A percentile compares a stretch with the other conserved stretches of the same genome.
Evolutionary conservation across 2,888 invertebrate species (phyloP).

Genomic region (Lasius platythorax): DNA sequence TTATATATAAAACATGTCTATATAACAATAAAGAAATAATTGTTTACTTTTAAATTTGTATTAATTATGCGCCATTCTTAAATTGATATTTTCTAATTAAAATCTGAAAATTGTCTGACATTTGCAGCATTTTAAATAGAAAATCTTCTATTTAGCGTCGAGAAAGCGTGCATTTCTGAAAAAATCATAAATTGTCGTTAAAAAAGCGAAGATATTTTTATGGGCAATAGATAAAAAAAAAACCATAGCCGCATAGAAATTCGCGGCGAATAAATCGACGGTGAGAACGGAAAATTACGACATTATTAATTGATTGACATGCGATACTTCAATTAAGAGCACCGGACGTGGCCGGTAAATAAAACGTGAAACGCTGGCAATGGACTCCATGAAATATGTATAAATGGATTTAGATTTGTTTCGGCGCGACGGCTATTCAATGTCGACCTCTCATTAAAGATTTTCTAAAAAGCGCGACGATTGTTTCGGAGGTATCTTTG

Average conservation of each 20-base stretch:
- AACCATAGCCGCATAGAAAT: not conserved
- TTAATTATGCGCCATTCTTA: not conserved
- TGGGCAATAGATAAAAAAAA: not conserved
- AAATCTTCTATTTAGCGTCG: too few species aligned
- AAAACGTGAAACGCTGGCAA: conserved; percentile 19
- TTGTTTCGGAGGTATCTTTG: not conserved
- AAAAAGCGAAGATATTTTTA: conserved; percentile 9
- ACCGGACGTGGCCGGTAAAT: conserved; percentile 18
- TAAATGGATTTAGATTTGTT: conserved; percentile 29
- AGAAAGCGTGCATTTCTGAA: not conserved
- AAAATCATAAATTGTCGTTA: not conserved
- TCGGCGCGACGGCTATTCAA: conserved; percentile 10
- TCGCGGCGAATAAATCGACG: conserved; percentile 7
- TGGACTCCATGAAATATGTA: conserved; percentile 26
- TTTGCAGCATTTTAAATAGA: not conserved
- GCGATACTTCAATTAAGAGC: conserved; percentile 47
- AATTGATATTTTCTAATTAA: not conserved
- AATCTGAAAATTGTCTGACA: not conserved
- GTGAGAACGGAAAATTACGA: conserved; percentile 39
- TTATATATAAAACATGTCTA: not conserved
- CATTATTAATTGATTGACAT: conserved; percentile 49
- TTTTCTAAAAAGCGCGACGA: not conserved
- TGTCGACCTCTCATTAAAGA: not conserved
- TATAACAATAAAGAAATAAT: not conserved
- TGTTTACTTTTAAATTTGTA: not conserved